Conservation (phyloP, 2,888 invertebrate genomes). For the Marronus borbonicus region DNA sequence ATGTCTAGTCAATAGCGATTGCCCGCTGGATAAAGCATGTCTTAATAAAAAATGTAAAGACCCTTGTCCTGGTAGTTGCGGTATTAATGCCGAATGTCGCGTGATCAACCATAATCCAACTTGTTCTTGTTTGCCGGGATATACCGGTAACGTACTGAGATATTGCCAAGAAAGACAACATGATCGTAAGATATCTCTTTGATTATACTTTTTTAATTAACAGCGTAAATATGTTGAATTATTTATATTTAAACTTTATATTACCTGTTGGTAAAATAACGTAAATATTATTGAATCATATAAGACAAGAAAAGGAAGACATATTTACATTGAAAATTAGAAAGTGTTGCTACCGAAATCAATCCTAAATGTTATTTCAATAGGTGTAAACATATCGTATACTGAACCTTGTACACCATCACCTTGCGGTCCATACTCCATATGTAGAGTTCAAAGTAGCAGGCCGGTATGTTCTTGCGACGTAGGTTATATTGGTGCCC, state of each 20-base stretch:
- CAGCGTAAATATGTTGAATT: not conserved
- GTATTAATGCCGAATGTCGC: conserved; percentile 83
- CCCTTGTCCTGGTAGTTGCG: conserved; percentile 85
- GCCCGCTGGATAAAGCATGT: conserved; percentile 81
- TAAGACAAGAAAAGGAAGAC: not conserved
- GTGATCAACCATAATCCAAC: conserved; percentile 84
- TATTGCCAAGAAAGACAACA: conserved; percentile 71
- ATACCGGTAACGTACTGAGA: conserved; percentile 80
- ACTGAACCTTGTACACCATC: conserved; percentile 82
- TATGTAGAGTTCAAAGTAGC: conserved; percentile 80
- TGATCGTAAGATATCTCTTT: conserved; percentile 52
- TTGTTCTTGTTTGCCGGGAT: conserved; percentile 83
- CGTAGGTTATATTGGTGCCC: conserved; percentile 81
- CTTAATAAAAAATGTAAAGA: conserved; percentile 84
- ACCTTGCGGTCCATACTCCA: conserved; percentile 86
- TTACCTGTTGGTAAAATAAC: not conserved
- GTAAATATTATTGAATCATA: not conserved
- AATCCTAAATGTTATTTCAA: conserved; percentile 16
- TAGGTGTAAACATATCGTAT: conserved; percentile 68
- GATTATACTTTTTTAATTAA: not conserved
- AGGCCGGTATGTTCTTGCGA: conserved; percentile 86
- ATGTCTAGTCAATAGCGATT: conserved; percentile 85
- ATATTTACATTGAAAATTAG: conserved; percentile 7
- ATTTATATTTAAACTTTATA: too few species aligned
- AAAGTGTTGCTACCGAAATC: too few species aligned